Evolutionary conservation across 2,797 vertebrate genomes (phyloP), one percentile per base, ranked within the genome.

Genomic region (Coregonus suidteri): DNA sequence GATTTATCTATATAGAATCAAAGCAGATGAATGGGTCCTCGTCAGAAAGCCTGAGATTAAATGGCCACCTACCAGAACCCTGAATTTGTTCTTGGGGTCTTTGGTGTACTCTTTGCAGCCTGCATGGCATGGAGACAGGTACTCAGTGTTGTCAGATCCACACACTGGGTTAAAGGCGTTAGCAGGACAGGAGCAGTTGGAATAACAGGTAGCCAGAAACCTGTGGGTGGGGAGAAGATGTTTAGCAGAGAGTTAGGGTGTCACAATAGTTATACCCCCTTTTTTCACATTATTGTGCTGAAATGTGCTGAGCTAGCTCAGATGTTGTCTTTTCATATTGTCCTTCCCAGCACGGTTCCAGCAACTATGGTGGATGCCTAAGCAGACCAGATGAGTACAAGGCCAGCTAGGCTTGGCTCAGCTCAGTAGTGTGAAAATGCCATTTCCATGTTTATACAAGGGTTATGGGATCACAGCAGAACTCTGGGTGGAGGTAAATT

Each of bases 101-200:
- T 78, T 92, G 86, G 93, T 91, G 83, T 87, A 92, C 85, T 87
- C 80, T 0, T 87, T 95, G 91, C 98, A 99, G 86, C 98, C 98
- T 0, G 98, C 98, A 0, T 96, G 95, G 88, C 98, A 99, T 0
- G 98, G 97, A 3, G 98, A 98, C 78, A 97, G 85, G 88, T 96
- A 99, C 77, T 99, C 97, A 0, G 96, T 73, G 0, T 89, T 92
- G 59, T 99, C 86, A 0, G 93, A 94, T 41, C 96, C 93, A 0
- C 98, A 99, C 77, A 99, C 95, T 0, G 98, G 98, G 88, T 97
- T 94, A 87, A 97, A 99, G 87, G 92, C 59, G 1, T 85, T 86
- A 5, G 85, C 66, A 0, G 93, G 90, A 86, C 98, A 99, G 1
- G 85, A 95, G 91, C 98, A 99, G 85, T 93, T 91, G 30, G 30